Evolutionary conservation across 1,140 invertebrate genomes (phyloP), one percentile per base, ranked within the genome.

Genomic region (Drosophila seguyi): DNA sequence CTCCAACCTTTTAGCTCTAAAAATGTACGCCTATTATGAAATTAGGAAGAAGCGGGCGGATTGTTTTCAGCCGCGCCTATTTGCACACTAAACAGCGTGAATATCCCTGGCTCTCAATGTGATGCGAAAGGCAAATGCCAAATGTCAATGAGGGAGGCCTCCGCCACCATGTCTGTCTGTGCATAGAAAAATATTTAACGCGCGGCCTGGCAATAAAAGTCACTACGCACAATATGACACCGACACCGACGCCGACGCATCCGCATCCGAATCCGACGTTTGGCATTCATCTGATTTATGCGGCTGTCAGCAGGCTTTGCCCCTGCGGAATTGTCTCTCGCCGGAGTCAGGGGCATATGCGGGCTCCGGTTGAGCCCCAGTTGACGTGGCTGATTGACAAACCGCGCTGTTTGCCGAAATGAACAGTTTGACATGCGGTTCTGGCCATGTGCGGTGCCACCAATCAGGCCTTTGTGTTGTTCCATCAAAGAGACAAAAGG

Each of bases 401-500:
- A 84, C 84, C 80, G 80, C 77, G 73, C 68, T 81, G 75, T 84
- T 87, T 81, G 85, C 76, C 65, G 57, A 88, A 87, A 88, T 88
- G 80, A 80, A 87, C 80, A 82, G 73, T 75, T 84, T 84, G 84
- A 71, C 76, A 68, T 78, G 84, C 42, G 80, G 80, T 78, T 65
- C 58, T 11, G 38, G 22, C 29, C n/a, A 18, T 7, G 27, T n/a
- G 22, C n/a, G 20, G 27, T 31, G 20, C 29, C n/a, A 27, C 36
- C 39, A 50, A 72, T 72, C 66, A 72, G 48, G 56, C 45, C 75
- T 52, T 34, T 50, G 44, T 22, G 42, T 47, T 74, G 31, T 62
- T 56, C 25, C 38, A 7, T 52, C 31, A 41, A 38, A 60, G 4
- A 10, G 29, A 20, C 18, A 34, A 52, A 34, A 52, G 31, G 31